phyloP scores from a whole-genome alignment of 2,113 vertebrate genomes.

The Bungarus multicinctus region DNA sequence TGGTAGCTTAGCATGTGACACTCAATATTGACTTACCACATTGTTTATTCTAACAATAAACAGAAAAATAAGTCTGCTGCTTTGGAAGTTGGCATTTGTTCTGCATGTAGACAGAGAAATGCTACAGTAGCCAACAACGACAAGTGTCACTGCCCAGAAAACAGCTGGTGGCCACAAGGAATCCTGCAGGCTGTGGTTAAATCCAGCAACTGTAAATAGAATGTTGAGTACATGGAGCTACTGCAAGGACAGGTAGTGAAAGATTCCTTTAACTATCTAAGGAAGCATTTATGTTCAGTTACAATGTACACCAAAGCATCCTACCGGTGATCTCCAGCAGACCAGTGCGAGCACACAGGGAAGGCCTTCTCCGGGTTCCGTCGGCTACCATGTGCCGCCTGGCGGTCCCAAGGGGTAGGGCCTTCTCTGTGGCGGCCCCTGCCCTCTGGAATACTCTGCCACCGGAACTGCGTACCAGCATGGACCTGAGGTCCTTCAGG shows the following conservation, averaged over 20 bases:
- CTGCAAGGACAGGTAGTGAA: not conserved
- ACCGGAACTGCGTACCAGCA: too few relatives aligned
- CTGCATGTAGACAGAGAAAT: not conserved
- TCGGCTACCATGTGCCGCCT: too few relatives aligned
- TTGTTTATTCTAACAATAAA: slow-evolving; percentile 32
- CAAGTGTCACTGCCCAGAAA: not conserved
- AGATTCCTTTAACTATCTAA: not conserved
- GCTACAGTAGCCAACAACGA: not conserved
- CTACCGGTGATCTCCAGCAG: too few relatives aligned
- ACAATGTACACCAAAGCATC: not conserved
- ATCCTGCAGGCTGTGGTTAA: not conserved
- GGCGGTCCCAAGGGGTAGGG: too few relatives aligned
- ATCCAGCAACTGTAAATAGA: not conserved
- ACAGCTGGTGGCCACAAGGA: not conserved
- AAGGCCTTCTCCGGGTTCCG: too few relatives aligned
- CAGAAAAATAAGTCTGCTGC: slow-evolving; percentile 19
- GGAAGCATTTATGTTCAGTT: not conserved
- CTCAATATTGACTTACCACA: slow-evolving; percentile 31
- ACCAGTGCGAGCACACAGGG: too few relatives aligned
- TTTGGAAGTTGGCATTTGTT: slow-evolving; percentile 13
- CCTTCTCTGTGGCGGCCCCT: too few relatives aligned
- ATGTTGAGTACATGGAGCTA: not conserved
- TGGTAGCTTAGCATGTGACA: not conserved
- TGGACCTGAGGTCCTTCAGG: too few relatives aligned
- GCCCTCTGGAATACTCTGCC: too few relatives aligned